Conservation (phyloP, 1,140 invertebrate genomes). For the Geopemphigus sp. region DNA sequence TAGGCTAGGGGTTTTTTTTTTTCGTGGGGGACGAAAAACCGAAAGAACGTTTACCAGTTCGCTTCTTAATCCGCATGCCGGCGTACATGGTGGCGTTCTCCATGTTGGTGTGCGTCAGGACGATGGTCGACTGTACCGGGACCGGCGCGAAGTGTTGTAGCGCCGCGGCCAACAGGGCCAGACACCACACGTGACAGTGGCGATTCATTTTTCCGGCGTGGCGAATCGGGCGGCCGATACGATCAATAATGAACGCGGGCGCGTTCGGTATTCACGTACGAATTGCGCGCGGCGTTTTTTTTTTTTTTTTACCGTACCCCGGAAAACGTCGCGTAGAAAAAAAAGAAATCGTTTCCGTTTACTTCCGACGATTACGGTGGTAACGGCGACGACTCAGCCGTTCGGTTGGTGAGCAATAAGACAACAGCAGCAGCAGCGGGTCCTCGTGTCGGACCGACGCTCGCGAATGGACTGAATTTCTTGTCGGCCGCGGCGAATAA, state of each 20-base stretch:
- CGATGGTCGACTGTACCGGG: conserved; percentile 33
- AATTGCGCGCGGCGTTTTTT: too few species aligned
- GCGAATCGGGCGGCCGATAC: too few species aligned
- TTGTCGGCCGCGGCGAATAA: conserved; percentile 35
- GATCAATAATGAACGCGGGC: too few species aligned
- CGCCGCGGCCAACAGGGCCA: conserved; percentile 24
- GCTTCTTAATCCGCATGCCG: conserved; percentile 40
- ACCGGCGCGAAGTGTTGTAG: not conserved
- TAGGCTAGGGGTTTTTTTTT: too few species aligned
- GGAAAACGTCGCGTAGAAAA: too few species aligned
- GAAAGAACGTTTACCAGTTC: conserved; percentile 30
- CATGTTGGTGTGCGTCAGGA: conserved; percentile 25
- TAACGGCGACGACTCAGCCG: not conserved
- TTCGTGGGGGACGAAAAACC: too few species aligned
- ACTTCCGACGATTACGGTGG: too few species aligned
- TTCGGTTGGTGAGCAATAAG: too few species aligned
- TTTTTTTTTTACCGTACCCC: too few species aligned
- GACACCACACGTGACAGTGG: conserved; percentile 9
- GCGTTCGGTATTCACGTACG: too few species aligned
- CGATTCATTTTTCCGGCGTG: conserved; percentile 12
- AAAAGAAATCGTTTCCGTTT: too few species aligned
- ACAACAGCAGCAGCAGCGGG: not conserved
- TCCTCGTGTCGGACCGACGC: conserved; percentile 46
- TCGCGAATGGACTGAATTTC: conserved; percentile 47
- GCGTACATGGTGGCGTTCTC: conserved; percentile 23